Evolutionary conservation across 2,888 invertebrate genomes (phyloP), one percentile per base, ranked within the genome.

Genomic region (Furcula furcula): DNA sequence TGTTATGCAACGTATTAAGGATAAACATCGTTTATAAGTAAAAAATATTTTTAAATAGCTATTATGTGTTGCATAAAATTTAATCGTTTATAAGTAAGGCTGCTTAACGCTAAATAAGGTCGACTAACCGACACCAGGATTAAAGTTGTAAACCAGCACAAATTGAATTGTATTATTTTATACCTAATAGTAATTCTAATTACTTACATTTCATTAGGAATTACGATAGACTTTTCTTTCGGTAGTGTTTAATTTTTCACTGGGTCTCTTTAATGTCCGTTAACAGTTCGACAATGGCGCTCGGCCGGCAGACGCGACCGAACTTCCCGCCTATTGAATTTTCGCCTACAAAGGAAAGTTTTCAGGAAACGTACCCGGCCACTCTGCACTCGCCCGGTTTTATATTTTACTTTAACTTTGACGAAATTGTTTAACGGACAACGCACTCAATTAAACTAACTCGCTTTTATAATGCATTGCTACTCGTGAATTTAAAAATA

Each of bases 341-440:
- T 79, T 75, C 77, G 76, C 75, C 66, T 64, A 78, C 81, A 80
- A 83, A 77, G 81, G 74, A 72, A 84, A 83, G 75, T 82, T 83
- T 80, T 78, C 79, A 79, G 83, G 77, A 78, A 80, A 74, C 71
- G 76, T 66, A 65, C 72, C 72, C 75, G 79, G 73, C 67, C 59
- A 65, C 69, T 62, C 25, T n/a, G 55, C 55, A 57, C 49, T 61
- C 49, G 52, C 60, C 64, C 62, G 62, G 67, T 71, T 72, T 72
- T 68, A 73, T 70, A 76, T 76, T 79, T 77, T 65, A 79, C 71
- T 72, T 70, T 57, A 75, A 78, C 76, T 77, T 67, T 68, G 61
- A 74, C 76, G 68, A 80, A 79, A 79, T 70, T 59, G 68, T 68
- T 61, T 46, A 58, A 64, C 64, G 62, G 62, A 64, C 62, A 64